These are phyloP conservation scores for Helostoma temminkii DNA, from an alignment of 2,797 vertebrate genomes.

Conservation along the genomic window DNA sequence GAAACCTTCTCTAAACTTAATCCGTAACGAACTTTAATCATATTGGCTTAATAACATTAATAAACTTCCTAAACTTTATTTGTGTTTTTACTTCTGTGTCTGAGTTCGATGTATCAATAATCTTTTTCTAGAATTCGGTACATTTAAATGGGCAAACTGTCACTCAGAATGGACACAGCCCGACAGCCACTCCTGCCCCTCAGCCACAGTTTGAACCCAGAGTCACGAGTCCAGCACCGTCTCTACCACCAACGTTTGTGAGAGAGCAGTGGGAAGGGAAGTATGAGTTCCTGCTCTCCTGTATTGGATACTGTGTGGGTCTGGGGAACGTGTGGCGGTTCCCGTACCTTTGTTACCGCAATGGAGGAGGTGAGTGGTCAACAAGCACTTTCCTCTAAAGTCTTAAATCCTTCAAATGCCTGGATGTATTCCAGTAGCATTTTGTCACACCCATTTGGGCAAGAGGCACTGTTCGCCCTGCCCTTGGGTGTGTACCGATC, in stretches of 20 bases:
- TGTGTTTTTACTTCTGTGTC: not conserved
- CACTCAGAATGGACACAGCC: constrained; percentile 61
- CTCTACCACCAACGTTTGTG: not conserved
- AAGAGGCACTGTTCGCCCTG: constrained; percentile 31
- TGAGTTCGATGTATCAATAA: not conserved
- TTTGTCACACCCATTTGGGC: constrained; percentile 39
- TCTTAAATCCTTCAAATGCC: constrained; percentile 27
- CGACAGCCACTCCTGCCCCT: constrained; percentile 13
- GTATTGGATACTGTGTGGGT: constrained; percentile 89
- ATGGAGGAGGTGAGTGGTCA: constrained; percentile 87
- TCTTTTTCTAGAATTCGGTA: constrained; percentile 59
- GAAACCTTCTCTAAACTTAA: not conserved
- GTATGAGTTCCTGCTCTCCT: constrained; percentile 88
- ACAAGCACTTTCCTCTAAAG: not conserved
- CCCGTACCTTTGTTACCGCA: constrained; percentile 90
- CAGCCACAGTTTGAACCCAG: constrained; percentile 51
- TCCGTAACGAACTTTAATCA: too few relatives aligned
- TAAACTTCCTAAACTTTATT: not conserved
- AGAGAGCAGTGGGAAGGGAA: constrained; percentile 86
- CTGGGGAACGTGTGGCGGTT: constrained; percentile 90
- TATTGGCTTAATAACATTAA: too few relatives aligned
- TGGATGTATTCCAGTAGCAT: constrained; percentile 7
- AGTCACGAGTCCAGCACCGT: constrained; percentile 21
- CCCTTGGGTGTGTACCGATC: constrained; percentile 37
- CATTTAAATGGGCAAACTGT: constrained; percentile 63